phyloP scores from a whole-genome alignment of 2,113 vertebrate genomes.

The Pelvicachromis taeniatus region DNA sequence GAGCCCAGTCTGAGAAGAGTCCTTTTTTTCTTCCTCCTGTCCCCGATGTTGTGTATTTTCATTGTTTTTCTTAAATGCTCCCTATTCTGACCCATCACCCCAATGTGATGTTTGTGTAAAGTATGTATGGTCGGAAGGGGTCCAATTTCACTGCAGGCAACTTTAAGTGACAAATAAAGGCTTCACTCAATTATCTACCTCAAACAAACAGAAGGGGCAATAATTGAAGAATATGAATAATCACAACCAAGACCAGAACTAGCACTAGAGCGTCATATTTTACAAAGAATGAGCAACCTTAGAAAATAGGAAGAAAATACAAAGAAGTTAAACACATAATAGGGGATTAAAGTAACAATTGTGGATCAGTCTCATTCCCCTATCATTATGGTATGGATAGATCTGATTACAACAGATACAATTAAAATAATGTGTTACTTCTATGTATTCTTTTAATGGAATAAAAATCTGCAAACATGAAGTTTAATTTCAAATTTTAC shows the following conservation, averaged over 20 bases:
- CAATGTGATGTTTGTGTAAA: no score
- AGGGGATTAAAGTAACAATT: neutral
- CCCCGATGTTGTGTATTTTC: no score
- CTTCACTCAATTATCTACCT: neutral
- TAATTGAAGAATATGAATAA: neutral
- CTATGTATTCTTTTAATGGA: neutral
- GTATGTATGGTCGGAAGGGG: no score
- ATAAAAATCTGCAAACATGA: rapidly evolving
- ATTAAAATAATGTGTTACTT: neutral
- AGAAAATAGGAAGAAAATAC: neutral
- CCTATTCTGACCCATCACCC: no score
- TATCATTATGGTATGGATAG: neutral
- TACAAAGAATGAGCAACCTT: neutral
- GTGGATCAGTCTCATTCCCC: neutral
- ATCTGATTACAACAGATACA: neutral
- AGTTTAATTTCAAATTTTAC: neutral
- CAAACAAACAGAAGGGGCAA: neutral
- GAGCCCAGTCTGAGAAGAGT: no score
- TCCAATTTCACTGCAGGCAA: no score
- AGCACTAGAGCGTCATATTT: neutral
- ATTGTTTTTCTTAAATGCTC: no score
- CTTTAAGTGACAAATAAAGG: no score
- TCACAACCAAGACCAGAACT: neutral
- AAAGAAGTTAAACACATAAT: neutral
- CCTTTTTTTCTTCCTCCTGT: no score